Evolutionary conservation across 92 coral and sea anemone species (phyloP).

Genomic region (Phenganax subtilis): DNA sequence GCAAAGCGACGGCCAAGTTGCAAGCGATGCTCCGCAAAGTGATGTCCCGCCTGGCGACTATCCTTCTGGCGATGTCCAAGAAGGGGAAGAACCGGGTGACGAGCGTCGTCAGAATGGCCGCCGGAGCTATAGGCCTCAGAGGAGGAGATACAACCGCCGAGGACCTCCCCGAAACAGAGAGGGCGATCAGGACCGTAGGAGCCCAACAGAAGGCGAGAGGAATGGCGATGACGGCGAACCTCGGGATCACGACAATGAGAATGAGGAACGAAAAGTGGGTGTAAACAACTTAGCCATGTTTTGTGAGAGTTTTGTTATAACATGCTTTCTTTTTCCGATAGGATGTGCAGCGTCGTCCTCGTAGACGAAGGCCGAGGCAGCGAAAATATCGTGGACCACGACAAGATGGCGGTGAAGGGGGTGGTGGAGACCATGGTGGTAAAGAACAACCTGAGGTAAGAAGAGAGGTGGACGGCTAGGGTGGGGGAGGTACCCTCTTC

Average conservation of each 20-base stretch:
- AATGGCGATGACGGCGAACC: slow-evolving; percentile 16
- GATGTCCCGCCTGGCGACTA: slow-evolving; percentile 2
- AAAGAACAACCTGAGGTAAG: slow-evolving; percentile 43
- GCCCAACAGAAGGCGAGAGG: slow-evolving; percentile 35
- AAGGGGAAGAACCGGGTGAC: neutral
- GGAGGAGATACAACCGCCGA: slow-evolving; percentile 3
- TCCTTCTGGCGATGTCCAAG: neutral
- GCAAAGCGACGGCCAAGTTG: slow-evolving; percentile 11
- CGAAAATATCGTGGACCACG: slow-evolving; percentile 71
- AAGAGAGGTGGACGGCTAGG: neutral
- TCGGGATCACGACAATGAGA: slow-evolving; percentile 7
- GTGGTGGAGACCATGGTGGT: slow-evolving; percentile 52
- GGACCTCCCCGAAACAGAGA: neutral
- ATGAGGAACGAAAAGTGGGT: slow-evolving; percentile 24
- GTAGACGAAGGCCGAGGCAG: slow-evolving; percentile 65
- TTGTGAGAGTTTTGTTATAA: neutral
- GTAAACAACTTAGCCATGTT: neutral
- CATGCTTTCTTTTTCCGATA: slow-evolving; percentile 17
- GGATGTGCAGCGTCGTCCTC: slow-evolving; percentile 67
- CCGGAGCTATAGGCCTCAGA: slow-evolving; percentile 13
- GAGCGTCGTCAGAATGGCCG: slow-evolving; percentile 14
- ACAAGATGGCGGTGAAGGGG: slow-evolving; percentile 55
- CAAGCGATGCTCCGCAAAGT: slow-evolving; percentile 14
- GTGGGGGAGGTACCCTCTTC: neutral
- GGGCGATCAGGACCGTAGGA: slow-evolving; percentile 2